A percentile compares a stretch with the other conserved stretches of the same genome.
These are phyloP conservation scores for Cydia amplana DNA, from an alignment of 1,140 invertebrate genomes.

Conservation along the genomic window DNA sequence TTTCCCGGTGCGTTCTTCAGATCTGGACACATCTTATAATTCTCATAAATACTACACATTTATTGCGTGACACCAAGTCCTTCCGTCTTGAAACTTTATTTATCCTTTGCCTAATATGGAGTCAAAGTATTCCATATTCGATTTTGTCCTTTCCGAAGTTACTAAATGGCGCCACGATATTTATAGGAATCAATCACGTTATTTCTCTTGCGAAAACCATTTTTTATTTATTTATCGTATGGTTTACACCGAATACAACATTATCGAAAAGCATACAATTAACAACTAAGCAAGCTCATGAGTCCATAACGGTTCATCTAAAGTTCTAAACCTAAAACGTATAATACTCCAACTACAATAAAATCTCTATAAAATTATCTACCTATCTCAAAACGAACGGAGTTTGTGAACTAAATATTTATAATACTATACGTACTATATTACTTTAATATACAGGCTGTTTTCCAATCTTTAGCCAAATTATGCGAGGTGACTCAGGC, in stretches of 20 bases:
- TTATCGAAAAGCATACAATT: not conserved
- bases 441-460: not conserved
- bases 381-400: not conserved
- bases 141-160: no score
- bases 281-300: not conserved
- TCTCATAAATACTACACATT: not conserved
- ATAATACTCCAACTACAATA: not conserved
- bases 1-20: no score
- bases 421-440: not conserved
- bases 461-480: no score
- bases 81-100: no score
- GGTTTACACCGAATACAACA: not conserved
- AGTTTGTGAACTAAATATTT: conserved; percentile 9
- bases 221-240: no score
- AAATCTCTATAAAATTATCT: not conserved
- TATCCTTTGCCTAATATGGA: not conserved
- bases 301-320: not conserved
- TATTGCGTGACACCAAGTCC: not conserved
- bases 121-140: not conserved
- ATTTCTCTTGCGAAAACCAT: no score
- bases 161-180: no score
- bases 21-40: not conserved
- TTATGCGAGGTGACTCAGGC: not conserved
- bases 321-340: not conserved
- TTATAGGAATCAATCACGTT: no score